These are phyloP conservation scores for Tetramorium alpestre DNA, from an alignment of 1,140 invertebrate genomes.

Conservation along the genomic window DNA sequence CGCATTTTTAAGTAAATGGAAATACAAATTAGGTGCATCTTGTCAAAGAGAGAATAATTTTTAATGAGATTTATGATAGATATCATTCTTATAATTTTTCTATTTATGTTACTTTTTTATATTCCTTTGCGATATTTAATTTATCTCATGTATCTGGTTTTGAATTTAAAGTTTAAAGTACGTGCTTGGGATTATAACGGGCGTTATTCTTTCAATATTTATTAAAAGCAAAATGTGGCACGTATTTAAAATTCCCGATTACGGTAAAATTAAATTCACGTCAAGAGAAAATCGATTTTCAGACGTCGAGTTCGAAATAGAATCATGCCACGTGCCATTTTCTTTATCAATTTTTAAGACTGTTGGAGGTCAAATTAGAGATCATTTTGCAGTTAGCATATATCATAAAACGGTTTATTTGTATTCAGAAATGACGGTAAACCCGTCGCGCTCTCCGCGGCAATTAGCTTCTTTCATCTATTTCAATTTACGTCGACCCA, in stretches of 20 bases:
- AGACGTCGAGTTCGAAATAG: not conserved
- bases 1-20: not conserved
- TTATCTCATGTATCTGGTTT: not conserved
- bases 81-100: not conserved
- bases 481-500: constrained; percentile 65
- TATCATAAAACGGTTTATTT: not conserved
- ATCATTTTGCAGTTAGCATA: not conserved
- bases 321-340: not conserved
- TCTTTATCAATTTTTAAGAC: not conserved
- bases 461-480: constrained; percentile 48
- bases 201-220: not conserved
- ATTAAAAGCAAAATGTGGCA: not conserved
- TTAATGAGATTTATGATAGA: not conserved
- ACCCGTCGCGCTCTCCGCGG: constrained; percentile 1
- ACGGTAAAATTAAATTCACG: not conserved
- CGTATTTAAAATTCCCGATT: not conserved
- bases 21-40: not conserved
- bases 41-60: not conserved
- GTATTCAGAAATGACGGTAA: constrained; percentile 7
- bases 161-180: not conserved
- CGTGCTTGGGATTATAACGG: not conserved
- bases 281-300: constrained; percentile 4
- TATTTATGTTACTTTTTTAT: not conserved
- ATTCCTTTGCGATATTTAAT: not conserved
- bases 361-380: not conserved